Evolutionary conservation across 1,140 invertebrate species (phyloP).

Genomic region (Caenorhabditis remanei): DNA sequence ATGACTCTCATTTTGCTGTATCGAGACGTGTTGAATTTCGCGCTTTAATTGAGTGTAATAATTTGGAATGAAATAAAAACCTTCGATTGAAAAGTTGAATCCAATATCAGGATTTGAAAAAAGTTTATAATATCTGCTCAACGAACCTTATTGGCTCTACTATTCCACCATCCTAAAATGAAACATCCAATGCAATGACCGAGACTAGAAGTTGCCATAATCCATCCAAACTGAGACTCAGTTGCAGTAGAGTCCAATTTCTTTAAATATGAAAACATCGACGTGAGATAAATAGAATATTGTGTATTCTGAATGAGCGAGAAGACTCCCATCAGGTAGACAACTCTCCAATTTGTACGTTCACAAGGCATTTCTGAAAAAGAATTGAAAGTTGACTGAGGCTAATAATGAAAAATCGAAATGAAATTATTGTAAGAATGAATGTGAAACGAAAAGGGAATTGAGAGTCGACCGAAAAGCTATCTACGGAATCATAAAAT

Average conservation of each 20-base stretch:
- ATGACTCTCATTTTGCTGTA: background rate
- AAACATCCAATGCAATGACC: slow-evolving; percentile 29
- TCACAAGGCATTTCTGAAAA: slow-evolving; percentile 28
- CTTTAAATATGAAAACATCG: slow-evolving; percentile 31
- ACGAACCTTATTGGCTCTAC: background rate
- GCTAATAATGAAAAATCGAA: background rate
- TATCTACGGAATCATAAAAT: slow-evolving; percentile 48
- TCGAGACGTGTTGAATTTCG: background rate
- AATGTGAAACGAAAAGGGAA: background rate
- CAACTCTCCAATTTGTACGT: slow-evolving; percentile 18
- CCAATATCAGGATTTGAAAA: no score
- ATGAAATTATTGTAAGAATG: no score
- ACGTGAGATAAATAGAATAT: slow-evolving; percentile 39
- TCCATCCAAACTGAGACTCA: slow-evolving; percentile 32
- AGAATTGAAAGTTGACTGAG: background rate
- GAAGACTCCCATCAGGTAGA: slow-evolving; percentile 39
- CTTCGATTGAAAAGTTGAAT: no score
- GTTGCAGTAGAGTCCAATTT: slow-evolving; percentile 1
- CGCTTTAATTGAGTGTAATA: no score
- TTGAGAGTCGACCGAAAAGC: background rate
- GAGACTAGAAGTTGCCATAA: slow-evolving; percentile 25
- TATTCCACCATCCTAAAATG: slow-evolving; percentile 37
- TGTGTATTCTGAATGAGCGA: slow-evolving; percentile 37
- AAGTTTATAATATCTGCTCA: no score
- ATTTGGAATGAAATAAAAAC: no score